phyloP scores from a whole-genome alignment of 2,113 vertebrate species.

The Regulus satrapa region DNA sequence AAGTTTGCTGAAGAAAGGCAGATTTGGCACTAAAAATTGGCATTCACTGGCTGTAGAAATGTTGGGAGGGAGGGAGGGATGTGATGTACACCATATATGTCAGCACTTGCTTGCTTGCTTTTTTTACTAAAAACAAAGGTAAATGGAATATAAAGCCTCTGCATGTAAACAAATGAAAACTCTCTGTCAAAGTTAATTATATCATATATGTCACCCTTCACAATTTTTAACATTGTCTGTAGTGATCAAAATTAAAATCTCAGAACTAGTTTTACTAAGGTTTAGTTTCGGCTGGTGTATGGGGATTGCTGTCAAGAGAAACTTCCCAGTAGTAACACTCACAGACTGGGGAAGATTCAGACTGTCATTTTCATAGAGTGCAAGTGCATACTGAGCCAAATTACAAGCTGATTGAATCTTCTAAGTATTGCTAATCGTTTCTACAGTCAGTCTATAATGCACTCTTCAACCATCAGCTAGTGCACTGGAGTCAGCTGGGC shows the following conservation, averaged over 20 bases:
- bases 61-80: not conserved
- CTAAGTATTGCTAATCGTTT: not conserved
- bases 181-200: not conserved
- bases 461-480: not conserved
- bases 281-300: not conserved
- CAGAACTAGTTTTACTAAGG: not conserved
- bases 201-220: not conserved
- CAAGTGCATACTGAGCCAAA: not conserved
- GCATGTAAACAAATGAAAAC: constrained; percentile 28
- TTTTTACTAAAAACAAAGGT: not conserved
- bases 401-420: not conserved
- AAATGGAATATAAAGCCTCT: constrained; percentile 11
- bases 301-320: not conserved
- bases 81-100: not conserved
- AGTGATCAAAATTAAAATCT: constrained; percentile 42
- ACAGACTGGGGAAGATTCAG: not conserved
- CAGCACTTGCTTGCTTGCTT: not conserved
- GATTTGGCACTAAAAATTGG: not conserved
- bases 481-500: not conserved
- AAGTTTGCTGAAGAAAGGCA: not conserved
- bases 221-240: constrained; percentile 1
- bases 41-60: not conserved
- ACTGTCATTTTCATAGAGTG: not conserved
- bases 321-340: not conserved
- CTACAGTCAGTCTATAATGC: not conserved